Evolutionary conservation across 2,888 invertebrate species (phyloP).

Genomic region (Tenthredo mesomela): DNA sequence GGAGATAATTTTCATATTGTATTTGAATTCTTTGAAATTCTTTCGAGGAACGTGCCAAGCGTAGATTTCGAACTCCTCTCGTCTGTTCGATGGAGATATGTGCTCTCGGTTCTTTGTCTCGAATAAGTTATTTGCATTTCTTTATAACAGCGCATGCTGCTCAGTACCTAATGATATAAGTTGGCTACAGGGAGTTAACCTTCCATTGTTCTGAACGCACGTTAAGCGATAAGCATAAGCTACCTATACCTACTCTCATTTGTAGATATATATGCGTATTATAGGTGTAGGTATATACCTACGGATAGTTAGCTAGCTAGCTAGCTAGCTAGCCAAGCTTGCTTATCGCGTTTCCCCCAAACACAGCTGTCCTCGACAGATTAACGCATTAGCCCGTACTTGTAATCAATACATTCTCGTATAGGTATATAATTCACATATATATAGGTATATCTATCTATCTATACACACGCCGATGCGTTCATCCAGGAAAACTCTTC

Average conservation of each 20-base stretch:
- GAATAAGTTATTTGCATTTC: slow-evolving; percentile 34
- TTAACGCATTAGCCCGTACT: slow-evolving; percentile 50
- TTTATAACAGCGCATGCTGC: slow-evolving; percentile 39
- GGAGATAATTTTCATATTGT: background rate
- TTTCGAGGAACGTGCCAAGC: background rate
- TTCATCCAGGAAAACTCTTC: slow-evolving; percentile 21
- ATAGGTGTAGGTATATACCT: background rate
- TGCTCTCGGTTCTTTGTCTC: slow-evolving; percentile 21
- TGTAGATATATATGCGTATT: background rate
- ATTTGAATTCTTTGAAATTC: background rate
- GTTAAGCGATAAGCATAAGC: slow-evolving; percentile 31
- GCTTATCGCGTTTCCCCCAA: slow-evolving; percentile 48
- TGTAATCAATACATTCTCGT: slow-evolving; percentile 35
- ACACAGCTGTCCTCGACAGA: slow-evolving; percentile 50
- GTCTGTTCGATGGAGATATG: slow-evolving; percentile 16
- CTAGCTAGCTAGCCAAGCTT: slow-evolving; percentile 10
- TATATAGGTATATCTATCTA: background rate
- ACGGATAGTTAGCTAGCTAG: background rate
- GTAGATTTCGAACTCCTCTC: background rate
- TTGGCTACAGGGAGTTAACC: slow-evolving; percentile 31
- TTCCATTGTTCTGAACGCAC: slow-evolving; percentile 41
- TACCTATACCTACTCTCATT: background rate
- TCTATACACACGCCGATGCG: too few species aligned
- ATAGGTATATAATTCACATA: background rate
- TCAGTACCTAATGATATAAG: slow-evolving; percentile 26